phyloP scores from a whole-genome alignment of 2,113 vertebrate species.

The Scalopus aquaticus region DNA sequence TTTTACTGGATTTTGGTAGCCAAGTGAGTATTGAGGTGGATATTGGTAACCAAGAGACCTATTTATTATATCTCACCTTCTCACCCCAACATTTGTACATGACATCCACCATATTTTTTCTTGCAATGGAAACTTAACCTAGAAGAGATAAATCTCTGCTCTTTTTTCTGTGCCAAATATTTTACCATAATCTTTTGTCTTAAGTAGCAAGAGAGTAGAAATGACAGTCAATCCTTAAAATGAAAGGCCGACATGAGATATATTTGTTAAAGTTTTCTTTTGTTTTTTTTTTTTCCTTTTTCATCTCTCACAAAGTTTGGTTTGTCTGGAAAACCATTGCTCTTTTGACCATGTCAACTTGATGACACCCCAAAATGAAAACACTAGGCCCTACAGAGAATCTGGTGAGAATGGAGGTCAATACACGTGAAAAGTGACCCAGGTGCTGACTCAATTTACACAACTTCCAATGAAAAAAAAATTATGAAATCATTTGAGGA shows the following conservation, averaged over 20 bases:
- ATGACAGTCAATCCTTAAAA: conserved; percentile 23
- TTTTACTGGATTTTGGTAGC: not conserved
- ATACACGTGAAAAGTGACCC: not conserved
- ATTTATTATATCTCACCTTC: not conserved
- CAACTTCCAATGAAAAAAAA: not conserved
- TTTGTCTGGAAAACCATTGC: not conserved
- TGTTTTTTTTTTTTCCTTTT: not conserved
- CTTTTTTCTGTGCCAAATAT: not conserved
- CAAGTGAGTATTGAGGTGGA: not conserved
- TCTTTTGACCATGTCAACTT: conserved; percentile 3
- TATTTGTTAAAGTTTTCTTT: not conserved
- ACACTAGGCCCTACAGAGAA: not conserved
- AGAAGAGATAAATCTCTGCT: not conserved
- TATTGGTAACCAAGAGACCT: not conserved
- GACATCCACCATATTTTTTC: not conserved
- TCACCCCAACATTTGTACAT: not conserved
- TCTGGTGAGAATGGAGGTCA: not conserved
- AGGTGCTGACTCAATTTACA: not conserved
- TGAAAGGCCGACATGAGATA: not conserved
- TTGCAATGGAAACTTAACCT: not conserved
- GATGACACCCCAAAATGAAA: not conserved
- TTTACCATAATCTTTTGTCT: not conserved
- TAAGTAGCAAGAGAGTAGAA: not conserved
- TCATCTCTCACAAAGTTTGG: not conserved
- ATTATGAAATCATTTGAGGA: not conserved